Percentiles rank a stretch among this genome's conserved stretches.
Conservation (phyloP, 2,113 vertebrate genomes). For the Dasyurus viverrinus region DNA sequence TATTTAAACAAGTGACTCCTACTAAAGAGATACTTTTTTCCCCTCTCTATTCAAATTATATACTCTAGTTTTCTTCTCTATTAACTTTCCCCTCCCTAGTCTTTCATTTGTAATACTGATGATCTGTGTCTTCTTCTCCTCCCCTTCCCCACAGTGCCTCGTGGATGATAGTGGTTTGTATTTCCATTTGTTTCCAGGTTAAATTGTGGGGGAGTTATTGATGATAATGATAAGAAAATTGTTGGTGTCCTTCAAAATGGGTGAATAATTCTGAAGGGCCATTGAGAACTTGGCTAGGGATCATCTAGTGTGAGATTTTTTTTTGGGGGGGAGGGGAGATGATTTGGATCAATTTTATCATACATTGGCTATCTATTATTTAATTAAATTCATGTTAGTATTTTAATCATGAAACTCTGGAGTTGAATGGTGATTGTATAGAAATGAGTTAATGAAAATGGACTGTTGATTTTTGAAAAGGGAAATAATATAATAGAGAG, state of each 20-base stretch:
- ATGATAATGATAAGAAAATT: neutral
- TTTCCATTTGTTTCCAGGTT: slow-evolving; percentile 3
- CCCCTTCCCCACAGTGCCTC: neutral
- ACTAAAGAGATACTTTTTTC: neutral
- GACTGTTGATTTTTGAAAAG: neutral
- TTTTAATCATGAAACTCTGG: neutral
- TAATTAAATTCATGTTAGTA: neutral
- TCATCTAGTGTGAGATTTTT: neutral
- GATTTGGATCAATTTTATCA: neutral
- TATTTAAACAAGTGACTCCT: neutral
- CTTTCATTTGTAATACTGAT: slow-evolving; percentile 10
- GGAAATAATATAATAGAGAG: neutral
- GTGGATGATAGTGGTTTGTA: neutral
- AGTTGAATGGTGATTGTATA: neutral
- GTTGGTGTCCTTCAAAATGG: neutral
- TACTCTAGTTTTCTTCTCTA: neutral
- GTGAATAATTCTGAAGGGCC: neutral
- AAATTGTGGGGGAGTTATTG: neutral
- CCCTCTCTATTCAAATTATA: neutral
- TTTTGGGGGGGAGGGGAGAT: neutral
- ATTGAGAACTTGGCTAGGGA: neutral
- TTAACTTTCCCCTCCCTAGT: slow-evolving; percentile 6
- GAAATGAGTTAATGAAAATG: neutral
- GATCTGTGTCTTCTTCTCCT: neutral
- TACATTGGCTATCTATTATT: neutral